Evolutionary conservation across 2,113 vertebrate species (phyloP), one percentile per base, ranked within the genome.

Genomic region (Eudyptes chrysolophus): DNA sequence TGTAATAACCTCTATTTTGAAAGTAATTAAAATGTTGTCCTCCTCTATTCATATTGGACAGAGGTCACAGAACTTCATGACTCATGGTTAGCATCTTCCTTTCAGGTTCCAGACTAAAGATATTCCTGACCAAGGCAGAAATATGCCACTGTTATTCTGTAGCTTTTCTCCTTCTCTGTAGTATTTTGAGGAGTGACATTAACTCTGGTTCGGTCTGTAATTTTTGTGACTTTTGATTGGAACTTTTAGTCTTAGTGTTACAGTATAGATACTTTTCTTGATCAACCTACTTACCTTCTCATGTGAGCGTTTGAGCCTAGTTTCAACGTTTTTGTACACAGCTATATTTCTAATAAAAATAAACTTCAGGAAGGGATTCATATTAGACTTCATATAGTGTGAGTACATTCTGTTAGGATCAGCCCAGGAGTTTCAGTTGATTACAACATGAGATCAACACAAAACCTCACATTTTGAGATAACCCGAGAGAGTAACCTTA

Each of bases 271-370:
- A 30, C 24, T 55, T 82, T 64, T 62, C 32, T 76, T 84, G n/a
- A 72, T n/a, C 27, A 76, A 29, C 10, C 7, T 55, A 19, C 8
- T 54, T 69, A 30, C 9, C 3, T 71, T 60, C 11, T 54, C 3
- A 9, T 16, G 5, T 32, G 27, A 40, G 4, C 1, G 1, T 10
- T 54, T 42, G 19, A 77, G 16, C 6, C 11, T 42, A 2, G 4
- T 75, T 84, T 81, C 25, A 66, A 48, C 1, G 5, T 29, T 76
- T 61, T 32, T 72, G 22, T 8, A 52, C 10, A 22, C 10, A 49
- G 13, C 14, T 54, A 10, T 34, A 4, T 74, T 80, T 57, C 18
- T 44, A 86, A 76, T 32, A 42, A 66, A 74, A 42, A 17, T 14
- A 21, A 24, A 16, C 4, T 72, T 79, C 32, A 54, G 27, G 16